Evolutionary conservation across 2,888 invertebrate genomes (phyloP).

Genomic region (Eudasyphora cyanicolor): DNA sequence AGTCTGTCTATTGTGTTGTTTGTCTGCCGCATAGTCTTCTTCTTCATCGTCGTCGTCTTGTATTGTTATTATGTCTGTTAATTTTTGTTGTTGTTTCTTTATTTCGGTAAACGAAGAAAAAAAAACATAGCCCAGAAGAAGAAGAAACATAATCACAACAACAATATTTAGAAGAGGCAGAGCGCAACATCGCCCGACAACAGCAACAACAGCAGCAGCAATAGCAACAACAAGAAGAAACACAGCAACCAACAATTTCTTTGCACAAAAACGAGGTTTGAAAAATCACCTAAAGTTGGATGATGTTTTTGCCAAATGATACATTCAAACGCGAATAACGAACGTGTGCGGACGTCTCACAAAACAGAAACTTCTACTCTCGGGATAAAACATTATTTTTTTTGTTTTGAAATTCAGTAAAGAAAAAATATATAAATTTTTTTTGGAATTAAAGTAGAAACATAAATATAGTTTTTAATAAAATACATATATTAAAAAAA

Average conservation of each 20-base stretch:
- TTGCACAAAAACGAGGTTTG: slow-evolving; percentile 63
- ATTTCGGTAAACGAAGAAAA: no score
- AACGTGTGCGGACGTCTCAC: slow-evolving; percentile 78
- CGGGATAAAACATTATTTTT: slow-evolving; percentile 45
- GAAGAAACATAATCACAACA: slow-evolving; percentile 8
- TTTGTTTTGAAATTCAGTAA: slow-evolving; percentile 41
- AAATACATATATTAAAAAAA: slow-evolving; percentile 9
- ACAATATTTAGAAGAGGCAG: not conserved
- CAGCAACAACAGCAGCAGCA: slow-evolving; percentile 44
- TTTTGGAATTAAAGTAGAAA: slow-evolving; percentile 11
- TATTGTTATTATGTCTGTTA: slow-evolving; percentile 47
- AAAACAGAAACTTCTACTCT: slow-evolving; percentile 16
- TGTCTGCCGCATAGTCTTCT: slow-evolving; percentile 9
- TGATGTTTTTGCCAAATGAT: slow-evolving; percentile 78
- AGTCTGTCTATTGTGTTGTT: slow-evolving; percentile 53
- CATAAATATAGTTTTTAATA: not conserved
- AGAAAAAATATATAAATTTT: slow-evolving; percentile 3
- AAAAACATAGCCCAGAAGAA: not conserved
- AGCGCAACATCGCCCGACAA: not conserved
- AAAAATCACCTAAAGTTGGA: slow-evolving; percentile 77
- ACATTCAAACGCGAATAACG: slow-evolving; percentile 80
- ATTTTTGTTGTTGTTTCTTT: slow-evolving; percentile 56
- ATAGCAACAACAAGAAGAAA: slow-evolving; percentile 48
- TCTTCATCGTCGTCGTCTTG: slow-evolving; percentile 44
- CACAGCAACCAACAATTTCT: slow-evolving; percentile 69